These are phyloP conservation scores for Noturus placidus DNA, from an alignment of 2,113 vertebrate species.

Conservation along the genomic window DNA sequence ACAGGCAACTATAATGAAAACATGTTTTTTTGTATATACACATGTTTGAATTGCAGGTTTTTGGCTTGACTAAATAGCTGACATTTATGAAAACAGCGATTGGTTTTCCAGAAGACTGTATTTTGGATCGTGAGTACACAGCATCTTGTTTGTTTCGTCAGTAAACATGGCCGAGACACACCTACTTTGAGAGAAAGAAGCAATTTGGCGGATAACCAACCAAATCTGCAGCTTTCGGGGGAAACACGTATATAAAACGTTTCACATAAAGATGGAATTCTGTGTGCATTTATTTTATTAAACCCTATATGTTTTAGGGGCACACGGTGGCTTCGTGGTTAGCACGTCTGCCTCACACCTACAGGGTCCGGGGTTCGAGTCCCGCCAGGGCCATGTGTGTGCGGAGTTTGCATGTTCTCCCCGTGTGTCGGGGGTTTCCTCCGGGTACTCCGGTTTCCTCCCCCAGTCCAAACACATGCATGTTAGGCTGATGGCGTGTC, in stretches of 20 bases:
- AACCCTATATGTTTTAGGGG: no score
- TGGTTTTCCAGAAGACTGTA: background rate
- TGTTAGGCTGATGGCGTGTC: no score
- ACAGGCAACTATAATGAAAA: background rate
- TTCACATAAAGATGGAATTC: background rate
- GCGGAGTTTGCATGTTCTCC: no score
- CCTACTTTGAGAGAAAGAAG: background rate
- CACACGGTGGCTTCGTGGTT: no score
- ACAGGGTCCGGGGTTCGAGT: no score
- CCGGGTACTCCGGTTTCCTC: no score
- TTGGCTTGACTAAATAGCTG: background rate
- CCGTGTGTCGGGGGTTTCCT: no score
- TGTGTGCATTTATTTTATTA: background rate
- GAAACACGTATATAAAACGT: background rate
- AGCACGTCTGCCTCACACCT: no score
- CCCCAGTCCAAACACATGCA: no score
- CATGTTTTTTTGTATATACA: background rate
- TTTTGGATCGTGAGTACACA: background rate
- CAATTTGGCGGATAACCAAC: background rate
- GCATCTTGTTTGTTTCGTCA: background rate
- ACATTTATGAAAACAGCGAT: background rate
- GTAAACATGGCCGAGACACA: background rate
- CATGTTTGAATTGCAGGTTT: background rate
- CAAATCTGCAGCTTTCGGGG: background rate
- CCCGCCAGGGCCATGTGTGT: no score